These are phyloP conservation scores for Colistium nudipinnis DNA, from an alignment of 2,113 vertebrate genomes.

Conservation along the genomic window DNA sequence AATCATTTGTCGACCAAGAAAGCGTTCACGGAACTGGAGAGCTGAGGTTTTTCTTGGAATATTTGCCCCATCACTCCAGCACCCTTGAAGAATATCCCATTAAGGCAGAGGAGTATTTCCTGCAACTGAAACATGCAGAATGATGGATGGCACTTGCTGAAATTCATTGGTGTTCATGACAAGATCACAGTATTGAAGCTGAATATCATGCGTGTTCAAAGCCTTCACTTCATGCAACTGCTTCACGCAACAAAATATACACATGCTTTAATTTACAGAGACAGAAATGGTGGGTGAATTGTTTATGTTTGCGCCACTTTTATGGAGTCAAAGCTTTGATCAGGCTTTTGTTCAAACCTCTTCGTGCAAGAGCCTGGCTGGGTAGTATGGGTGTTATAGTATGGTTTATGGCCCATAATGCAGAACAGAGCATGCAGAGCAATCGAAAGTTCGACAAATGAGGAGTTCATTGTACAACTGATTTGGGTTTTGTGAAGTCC, in stretches of 20 bases:
- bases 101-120: constrained; percentile 52
- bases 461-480: no score
- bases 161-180: constrained; percentile 50
- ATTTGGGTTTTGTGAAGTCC: no score
- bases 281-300: constrained; percentile 59
- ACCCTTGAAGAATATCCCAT: constrained; percentile 62
- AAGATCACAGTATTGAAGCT: constrained; percentile 39
- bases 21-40: constrained; percentile 68
- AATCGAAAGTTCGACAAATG: no score
- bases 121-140: constrained; percentile 53
- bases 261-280: constrained; percentile 60
- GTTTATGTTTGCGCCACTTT: constrained; percentile 64
- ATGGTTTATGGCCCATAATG: no score
- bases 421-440: no score
- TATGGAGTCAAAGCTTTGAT: constrained; percentile 54
- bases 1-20: constrained; percentile 73
- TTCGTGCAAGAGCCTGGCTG: constrained; percentile 40
- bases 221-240: constrained; percentile 30
- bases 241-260: constrained; percentile 34
- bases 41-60: constrained; percentile 75
- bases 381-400: constrained; percentile 30
- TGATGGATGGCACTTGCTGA: constrained; percentile 59
- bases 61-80: constrained; percentile 53
- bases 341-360: constrained; percentile 47
- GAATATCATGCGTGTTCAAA: constrained; percentile 49